A percentile compares a stretch with the other conserved stretches of the same genome.
phyloP scores from a whole-genome alignment of 2,797 vertebrate genomes.

The Acrossocheilus wenchowensis region DNA sequence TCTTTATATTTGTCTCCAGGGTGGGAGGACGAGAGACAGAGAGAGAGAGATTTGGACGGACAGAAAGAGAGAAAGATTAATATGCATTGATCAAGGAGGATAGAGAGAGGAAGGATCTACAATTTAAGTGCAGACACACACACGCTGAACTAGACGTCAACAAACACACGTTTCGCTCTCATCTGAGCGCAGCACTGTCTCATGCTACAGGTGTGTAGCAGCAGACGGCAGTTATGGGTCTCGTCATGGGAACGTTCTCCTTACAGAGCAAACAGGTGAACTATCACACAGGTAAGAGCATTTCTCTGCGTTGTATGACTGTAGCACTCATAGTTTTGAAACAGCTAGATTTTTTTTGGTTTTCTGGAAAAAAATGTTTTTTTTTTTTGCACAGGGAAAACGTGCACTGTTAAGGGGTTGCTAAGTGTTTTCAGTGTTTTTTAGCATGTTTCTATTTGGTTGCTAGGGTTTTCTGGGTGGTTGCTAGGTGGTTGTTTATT shows the following conservation, averaged over 20 bases:
- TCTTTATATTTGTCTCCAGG: background rate
- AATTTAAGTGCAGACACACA: constrained; percentile 30
- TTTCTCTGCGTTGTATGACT: background rate
- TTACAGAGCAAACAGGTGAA: constrained; percentile 77
- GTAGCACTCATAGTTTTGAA: background rate
- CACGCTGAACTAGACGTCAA: constrained; percentile 14
- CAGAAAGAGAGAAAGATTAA: constrained; percentile 22
- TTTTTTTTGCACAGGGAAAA: background rate
- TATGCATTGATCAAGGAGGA: constrained; percentile 62
- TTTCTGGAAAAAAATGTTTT: background rate
- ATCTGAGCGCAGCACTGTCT: constrained; percentile 6
- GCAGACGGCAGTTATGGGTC: constrained; percentile 78
- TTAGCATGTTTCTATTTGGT: background rate
- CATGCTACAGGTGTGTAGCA: constrained; percentile 51
- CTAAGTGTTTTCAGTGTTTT: background rate
- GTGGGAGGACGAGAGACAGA: background rate
- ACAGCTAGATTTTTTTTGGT: background rate
- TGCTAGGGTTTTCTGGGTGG: background rate
- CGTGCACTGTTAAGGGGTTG: background rate
- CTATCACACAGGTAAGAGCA: constrained; percentile 77
- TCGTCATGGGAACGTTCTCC: constrained; percentile 81
- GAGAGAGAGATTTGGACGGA: constrained; percentile 1
- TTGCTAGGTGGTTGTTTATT: constrained; percentile 1
- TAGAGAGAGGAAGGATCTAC: constrained; percentile 62
- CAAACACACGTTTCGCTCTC: constrained; percentile 37